phyloP scores from a whole-genome alignment of 2,797 vertebrate genomes.

The Pantherophis alleghaniensis region DNA sequence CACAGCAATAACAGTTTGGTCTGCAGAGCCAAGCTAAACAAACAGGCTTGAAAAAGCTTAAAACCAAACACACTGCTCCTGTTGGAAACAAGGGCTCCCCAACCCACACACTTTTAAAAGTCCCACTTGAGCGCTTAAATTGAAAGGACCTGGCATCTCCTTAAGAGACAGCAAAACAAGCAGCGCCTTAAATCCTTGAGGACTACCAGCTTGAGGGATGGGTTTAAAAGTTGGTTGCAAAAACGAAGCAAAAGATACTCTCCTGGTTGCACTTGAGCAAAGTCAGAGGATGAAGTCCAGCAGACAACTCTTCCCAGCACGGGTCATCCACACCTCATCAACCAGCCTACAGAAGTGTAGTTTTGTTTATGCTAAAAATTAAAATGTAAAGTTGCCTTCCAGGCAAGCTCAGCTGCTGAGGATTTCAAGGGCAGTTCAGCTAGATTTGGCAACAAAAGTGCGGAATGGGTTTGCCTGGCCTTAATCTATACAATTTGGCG shows the following conservation, averaged over 20 bases:
- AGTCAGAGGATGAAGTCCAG: background rate
- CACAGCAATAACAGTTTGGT: constrained; percentile 39
- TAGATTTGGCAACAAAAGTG: background rate
- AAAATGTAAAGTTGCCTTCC: background rate
- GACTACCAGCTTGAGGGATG: background rate
- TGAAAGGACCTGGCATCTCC: background rate
- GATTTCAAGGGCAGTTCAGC: background rate
- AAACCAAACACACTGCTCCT: constrained; percentile 52
- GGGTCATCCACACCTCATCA: background rate
- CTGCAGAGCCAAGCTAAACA: constrained; percentile 59
- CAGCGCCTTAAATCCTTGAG: background rate
- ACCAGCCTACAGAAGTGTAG: background rate
- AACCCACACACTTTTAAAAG: background rate
- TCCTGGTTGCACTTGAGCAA: rapidly evolving
- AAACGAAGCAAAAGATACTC: background rate
- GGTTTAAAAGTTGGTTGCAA: background rate
- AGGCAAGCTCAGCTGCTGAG: background rate
- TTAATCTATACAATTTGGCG: background rate
- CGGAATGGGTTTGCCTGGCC: background rate
- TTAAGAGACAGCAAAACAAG: background rate
- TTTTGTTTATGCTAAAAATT: background rate
- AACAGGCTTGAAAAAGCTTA: constrained; percentile 24
- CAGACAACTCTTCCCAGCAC: background rate
- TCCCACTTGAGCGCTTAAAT: constrained; percentile 10
- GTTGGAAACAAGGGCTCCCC: constrained; percentile 41